Evolutionary conservation across 2,113 vertebrate species (phyloP).

Genomic region (Ceyx cyanopectus): DNA sequence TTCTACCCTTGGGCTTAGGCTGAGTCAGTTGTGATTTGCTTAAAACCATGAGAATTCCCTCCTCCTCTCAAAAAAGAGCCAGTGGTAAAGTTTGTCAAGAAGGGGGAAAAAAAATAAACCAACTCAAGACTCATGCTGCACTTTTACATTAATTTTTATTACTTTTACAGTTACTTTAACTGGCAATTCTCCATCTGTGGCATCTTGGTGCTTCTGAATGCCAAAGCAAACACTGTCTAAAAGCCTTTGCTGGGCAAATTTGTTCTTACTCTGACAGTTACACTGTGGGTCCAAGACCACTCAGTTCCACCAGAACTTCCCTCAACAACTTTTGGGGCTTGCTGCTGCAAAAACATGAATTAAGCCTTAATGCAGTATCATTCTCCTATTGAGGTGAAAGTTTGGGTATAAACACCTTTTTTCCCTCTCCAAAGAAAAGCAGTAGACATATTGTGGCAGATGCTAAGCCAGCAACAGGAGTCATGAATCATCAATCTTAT

Average conservation of each 20-base stretch:
- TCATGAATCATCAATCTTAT: not conserved
- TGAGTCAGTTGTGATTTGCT: conserved; percentile 59
- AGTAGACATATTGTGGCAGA: not conserved
- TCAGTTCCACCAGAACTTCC: not conserved
- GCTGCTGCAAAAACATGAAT: not conserved
- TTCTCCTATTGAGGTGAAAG: not conserved
- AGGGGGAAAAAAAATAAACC: not conserved
- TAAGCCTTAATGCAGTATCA: not conserved
- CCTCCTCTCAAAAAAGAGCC: not conserved
- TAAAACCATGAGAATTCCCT: conserved; percentile 70
- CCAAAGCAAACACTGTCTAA: conserved; percentile 40
- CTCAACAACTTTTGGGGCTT: not conserved
- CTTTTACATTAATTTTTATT: not conserved
- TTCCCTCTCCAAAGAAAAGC: not conserved
- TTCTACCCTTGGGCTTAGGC: conserved; percentile 59
- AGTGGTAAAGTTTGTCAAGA: not conserved
- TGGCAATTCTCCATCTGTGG: not conserved
- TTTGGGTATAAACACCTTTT: not conserved
- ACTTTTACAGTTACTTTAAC: not conserved
- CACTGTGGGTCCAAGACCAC: not conserved
- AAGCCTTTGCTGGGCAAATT: not conserved
- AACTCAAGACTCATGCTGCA: not conserved
- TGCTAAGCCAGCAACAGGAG: not conserved
- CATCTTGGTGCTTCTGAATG: conserved; percentile 4
- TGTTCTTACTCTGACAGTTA: not conserved